These are phyloP conservation scores for Picathartes gymnocephalus DNA, from an alignment of 2,113 vertebrate species.

Conservation along the genomic window DNA sequence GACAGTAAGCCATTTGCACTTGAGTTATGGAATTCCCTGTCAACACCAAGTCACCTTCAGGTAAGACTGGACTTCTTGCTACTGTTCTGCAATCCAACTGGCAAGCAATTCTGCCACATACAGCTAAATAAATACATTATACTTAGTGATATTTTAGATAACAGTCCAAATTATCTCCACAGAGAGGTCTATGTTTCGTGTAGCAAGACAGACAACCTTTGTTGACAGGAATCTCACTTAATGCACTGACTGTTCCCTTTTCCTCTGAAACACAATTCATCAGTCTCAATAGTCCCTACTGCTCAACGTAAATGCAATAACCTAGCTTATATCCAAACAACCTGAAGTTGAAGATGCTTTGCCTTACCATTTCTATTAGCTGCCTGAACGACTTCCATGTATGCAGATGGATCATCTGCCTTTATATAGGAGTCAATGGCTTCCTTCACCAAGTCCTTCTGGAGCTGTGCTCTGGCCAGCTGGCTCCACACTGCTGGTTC, in stretches of 20 bases:
- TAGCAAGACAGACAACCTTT: background rate
- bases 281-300: background rate
- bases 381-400: constrained; percentile 87
- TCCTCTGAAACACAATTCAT: background rate
- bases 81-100: background rate
- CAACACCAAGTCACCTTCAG: background rate
- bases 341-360: background rate
- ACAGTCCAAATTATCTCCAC: background rate
- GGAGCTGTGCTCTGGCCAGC: constrained; percentile 84
- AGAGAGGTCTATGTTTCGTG: background rate
- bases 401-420: constrained; percentile 85
- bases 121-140: background rate
- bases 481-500: constrained; percentile 90
- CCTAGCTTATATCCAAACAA: background rate
- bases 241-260: background rate
- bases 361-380: constrained; percentile 84
- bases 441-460: constrained; percentile 88
- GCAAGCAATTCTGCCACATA: background rate
- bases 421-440: constrained; percentile 91
- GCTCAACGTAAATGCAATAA: background rate
- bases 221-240: background rate
- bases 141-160: background rate
- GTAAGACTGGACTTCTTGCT: background rate
- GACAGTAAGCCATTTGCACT: background rate
- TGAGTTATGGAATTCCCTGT: background rate